Base-by-base conservation (phyloP, 2,797 vertebrate species). In the Hoplostethus mediterraneus region DNA sequence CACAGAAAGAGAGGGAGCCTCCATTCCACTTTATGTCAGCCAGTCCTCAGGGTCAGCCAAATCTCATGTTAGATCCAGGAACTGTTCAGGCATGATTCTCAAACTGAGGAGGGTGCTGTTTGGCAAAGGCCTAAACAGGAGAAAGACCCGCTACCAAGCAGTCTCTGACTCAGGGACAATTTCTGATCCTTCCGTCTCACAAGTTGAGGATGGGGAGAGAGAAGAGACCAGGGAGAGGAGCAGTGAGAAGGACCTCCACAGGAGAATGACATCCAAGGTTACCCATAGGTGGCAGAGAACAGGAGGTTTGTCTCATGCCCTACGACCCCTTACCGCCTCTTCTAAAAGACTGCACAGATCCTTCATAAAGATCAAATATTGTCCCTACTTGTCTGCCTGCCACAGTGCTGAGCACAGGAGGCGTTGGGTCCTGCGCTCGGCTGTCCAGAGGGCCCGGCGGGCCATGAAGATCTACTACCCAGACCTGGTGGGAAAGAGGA, bases 401-500 rank as follows among this genome's bases (percentile, higher is more conserved):
- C 89, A 90, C 80, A 84, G 85, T 7, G 84, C 89, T 0, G 90
- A 92, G 30, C 89, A 80, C 77, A 81, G 91, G 47, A 87, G 87
- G 44, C 90, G 93, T 11, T 93, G 93, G 94, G 91, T 93, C 0
- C 87, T 95, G 58, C 94, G 95, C 10, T 95, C 94, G 0, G 90
- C 94, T 0, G 87, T 91, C 9, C 90, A 88, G 63, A 82, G 68
- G 42, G 90, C 90, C 36, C 86, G 63, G 52, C 73, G 71, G 38
- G 84, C 88, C 33, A 74, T 86, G 36, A 88, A 85, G 57, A 48
- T 83, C 25, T 59, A 53, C 66, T 95, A 93, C 78, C 96, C 96
- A 0, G 94, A 96, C 63, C 88, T 97, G 69, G 94, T 97, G 61
- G 96, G 95, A 0, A 92, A 94, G 85, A 94, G 85, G 67, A 95